Evolutionary conservation across 2,797 vertebrate species (phyloP).

Genomic region (Diceros bicornis): DNA sequence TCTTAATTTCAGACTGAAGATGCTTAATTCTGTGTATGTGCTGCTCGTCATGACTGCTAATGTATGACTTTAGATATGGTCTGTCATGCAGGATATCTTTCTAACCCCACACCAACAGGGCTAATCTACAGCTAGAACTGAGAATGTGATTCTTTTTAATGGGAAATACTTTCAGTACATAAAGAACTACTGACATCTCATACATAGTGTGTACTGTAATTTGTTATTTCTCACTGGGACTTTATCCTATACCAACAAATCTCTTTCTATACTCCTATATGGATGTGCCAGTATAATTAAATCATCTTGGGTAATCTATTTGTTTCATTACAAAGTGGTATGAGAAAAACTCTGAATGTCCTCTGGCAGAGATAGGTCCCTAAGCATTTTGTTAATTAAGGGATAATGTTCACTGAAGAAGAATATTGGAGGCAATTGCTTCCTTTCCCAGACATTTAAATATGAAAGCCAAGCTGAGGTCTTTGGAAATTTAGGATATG

Average conservation of each 20-base stretch:
- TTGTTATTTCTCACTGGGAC: neutral
- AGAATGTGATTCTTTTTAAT: neutral
- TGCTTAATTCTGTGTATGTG: neutral
- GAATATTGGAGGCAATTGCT: neutral
- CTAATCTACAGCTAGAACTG: neutral
- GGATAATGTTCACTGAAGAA: neutral
- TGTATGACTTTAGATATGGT: neutral
- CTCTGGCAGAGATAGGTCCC: neutral
- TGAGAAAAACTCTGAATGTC: constrained; percentile 16
- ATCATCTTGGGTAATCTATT: constrained; percentile 2
- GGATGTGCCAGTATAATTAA: neutral
- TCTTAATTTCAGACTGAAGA: neutral
- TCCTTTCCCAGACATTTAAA: constrained; percentile 47
- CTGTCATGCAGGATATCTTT: neutral
- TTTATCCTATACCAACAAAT: neutral
- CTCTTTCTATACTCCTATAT: neutral
- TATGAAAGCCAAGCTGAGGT: neutral
- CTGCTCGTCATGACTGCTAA: neutral
- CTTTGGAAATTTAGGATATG: neutral
- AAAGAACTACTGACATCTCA: neutral
- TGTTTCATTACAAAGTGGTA: neutral
- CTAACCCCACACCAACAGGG: neutral
- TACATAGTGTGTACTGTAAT: neutral
- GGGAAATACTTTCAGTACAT: neutral
- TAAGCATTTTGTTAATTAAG: constrained; percentile 62